These are phyloP conservation scores for Iguana delicatissima DNA, from an alignment of 2,797 vertebrate genomes.

Conservation along the genomic window DNA sequence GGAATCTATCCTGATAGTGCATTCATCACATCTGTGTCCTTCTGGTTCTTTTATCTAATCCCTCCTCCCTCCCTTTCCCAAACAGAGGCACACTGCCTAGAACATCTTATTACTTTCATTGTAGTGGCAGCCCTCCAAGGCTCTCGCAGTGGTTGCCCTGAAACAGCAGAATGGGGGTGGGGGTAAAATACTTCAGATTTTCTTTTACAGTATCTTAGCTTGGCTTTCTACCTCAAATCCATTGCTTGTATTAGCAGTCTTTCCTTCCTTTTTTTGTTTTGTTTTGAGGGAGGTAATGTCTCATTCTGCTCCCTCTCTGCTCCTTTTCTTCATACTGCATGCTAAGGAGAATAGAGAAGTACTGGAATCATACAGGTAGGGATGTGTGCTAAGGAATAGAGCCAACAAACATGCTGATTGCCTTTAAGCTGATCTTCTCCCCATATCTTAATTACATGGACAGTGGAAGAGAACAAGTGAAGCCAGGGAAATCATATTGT, in stretches of 20 bases:
- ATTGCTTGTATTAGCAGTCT: fast-evolving
- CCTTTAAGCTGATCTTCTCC: slow-evolving; percentile 38
- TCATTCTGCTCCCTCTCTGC: neutral
- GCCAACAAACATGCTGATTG: neutral
- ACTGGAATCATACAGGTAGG: neutral
- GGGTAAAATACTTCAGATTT: slow-evolving; percentile 10
- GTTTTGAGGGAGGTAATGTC: neutral
- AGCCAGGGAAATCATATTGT: slow-evolving; percentile 23
- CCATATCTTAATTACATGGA: slow-evolving; percentile 38
- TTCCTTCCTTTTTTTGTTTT: neutral
- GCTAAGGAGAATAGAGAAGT: neutral
- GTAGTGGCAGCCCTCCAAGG: slow-evolving; percentile 24
- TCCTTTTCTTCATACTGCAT: slow-evolving; percentile 6
- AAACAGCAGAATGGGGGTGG: slow-evolving; percentile 30
- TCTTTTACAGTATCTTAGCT: slow-evolving; percentile 45
- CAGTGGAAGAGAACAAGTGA: neutral
- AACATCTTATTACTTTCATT: slow-evolving; percentile 62
- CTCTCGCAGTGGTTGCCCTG: slow-evolving; percentile 41
- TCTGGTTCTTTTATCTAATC: slow-evolving; percentile 60
- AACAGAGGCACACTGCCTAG: slow-evolving; percentile 59
- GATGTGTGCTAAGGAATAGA: neutral
- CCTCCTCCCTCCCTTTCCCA: slow-evolving; percentile 46
- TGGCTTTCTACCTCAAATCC: neutral
- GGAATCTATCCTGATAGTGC: slow-evolving; percentile 57
- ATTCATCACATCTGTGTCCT: slow-evolving; percentile 60